phyloP scores from a whole-genome alignment of 2,797 vertebrate species.

The Arremon brunneinucha region DNA sequence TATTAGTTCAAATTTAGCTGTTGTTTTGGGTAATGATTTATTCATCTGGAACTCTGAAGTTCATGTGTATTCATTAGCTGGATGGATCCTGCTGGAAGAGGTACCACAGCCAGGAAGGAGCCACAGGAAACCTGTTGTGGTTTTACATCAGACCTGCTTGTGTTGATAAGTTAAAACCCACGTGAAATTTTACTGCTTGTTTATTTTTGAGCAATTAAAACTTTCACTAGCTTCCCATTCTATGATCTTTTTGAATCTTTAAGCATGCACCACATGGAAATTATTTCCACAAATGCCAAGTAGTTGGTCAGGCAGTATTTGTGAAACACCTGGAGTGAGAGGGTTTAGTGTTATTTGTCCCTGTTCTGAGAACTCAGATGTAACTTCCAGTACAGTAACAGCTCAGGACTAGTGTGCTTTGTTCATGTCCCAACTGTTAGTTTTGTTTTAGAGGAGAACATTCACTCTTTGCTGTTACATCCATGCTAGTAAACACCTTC shows the following conservation, averaged over 20 bases:
- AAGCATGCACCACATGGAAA: background rate
- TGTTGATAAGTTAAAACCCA: background rate
- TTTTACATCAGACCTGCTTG: background rate
- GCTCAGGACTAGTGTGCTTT: background rate
- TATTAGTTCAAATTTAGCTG: background rate
- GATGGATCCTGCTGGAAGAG: background rate
- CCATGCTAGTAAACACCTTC: background rate
- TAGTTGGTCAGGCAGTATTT: background rate
- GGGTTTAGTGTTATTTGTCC: background rate
- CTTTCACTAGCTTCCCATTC: background rate
- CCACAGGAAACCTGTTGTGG: background rate
- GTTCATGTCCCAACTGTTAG: fast-evolving
- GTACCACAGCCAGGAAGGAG: background rate
- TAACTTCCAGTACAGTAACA: background rate
- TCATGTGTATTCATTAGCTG: background rate
- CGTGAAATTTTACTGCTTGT: background rate
- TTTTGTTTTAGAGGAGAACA: background rate
- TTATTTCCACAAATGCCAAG: background rate
- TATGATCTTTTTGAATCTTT: background rate
- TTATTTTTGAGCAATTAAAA: background rate
- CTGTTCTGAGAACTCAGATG: background rate
- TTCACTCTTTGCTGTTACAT: background rate
- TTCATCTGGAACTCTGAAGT: background rate
- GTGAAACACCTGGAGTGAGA: background rate
- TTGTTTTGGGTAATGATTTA: background rate